Evolutionary conservation across 2,888 invertebrate species (phyloP).

Genomic region (Hydrotaea cyrtoneurina): DNA sequence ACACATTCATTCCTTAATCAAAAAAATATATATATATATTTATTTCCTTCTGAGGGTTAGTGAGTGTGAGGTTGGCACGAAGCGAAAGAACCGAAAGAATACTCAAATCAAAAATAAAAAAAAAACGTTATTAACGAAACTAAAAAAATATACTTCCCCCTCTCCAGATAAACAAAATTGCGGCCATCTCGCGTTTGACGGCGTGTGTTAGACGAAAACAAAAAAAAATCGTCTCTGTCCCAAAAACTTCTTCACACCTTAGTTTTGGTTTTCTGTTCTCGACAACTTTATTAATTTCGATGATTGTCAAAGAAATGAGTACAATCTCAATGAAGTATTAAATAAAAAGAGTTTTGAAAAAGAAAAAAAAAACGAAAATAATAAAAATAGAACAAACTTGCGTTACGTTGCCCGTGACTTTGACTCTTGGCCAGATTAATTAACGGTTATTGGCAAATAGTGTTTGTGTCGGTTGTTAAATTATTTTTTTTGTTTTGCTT

Average conservation of each 20-base stretch:
- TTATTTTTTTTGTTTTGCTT: not conserved
- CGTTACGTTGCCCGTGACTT: slow-evolving; percentile 54
- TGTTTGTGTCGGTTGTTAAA: not conserved
- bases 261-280: not conserved
- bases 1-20: slow-evolving; percentile 39
- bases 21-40: no score
- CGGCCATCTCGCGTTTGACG: not conserved
- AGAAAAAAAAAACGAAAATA: not conserved
- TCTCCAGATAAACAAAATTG: not conserved
- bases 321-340: not conserved
- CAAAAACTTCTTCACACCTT: slow-evolving; percentile 17
- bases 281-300: slow-evolving; percentile 18
- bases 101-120: slow-evolving; percentile 60
- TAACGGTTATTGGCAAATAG: slow-evolving; percentile 43
- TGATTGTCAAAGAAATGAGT: not conserved
- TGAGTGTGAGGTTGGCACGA: slow-evolving; percentile 42
- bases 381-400: slow-evolving; percentile 49
- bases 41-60: slow-evolving; percentile 51
- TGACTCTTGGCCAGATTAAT: slow-evolving; percentile 47
- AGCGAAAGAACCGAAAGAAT: slow-evolving; percentile 66
- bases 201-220: slow-evolving; percentile 20
- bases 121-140: slow-evolving; percentile 66
- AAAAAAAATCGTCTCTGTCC: not conserved
- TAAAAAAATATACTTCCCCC: slow-evolving; percentile 10
- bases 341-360: no score